phyloP scores from a whole-genome alignment of 2,113 vertebrate genomes.

The Hystrix cristata region DNA sequence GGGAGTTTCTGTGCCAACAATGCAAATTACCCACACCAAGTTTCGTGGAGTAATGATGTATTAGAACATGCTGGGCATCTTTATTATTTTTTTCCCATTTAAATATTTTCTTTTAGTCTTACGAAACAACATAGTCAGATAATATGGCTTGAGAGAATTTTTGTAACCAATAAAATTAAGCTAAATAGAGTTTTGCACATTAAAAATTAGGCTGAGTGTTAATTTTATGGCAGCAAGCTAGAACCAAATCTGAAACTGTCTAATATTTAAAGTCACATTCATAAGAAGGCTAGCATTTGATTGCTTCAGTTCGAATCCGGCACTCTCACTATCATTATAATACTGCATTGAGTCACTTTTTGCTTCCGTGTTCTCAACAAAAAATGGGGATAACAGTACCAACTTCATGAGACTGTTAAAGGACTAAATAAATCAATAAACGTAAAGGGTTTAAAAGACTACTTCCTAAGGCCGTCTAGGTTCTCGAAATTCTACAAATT shows the following conservation, averaged over 20 bases:
- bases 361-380: slow-evolving; percentile 23
- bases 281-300: not conserved
- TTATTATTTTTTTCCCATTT: not conserved
- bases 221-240: not conserved
- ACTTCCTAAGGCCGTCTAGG: not conserved
- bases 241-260: not conserved
- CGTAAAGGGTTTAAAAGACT: not conserved
- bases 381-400: not conserved
- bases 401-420: not conserved
- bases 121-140: not conserved
- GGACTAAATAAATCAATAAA: not conserved
- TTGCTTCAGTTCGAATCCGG: not conserved
- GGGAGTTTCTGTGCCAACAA: not conserved
- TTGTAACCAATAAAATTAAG: not conserved
- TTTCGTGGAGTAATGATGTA: not conserved
- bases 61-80: not conserved
- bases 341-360: not conserved
- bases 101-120: not conserved
- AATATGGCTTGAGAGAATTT: not conserved
- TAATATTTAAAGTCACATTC: slow-evolving; percentile 14
- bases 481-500: not conserved
- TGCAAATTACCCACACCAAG: not conserved
- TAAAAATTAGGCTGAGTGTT: not conserved
- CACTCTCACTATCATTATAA: not conserved
- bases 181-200: not conserved